phyloP scores from a whole-genome alignment of 1,140 invertebrate species.

The Trypoxylus dichotomus region DNA sequence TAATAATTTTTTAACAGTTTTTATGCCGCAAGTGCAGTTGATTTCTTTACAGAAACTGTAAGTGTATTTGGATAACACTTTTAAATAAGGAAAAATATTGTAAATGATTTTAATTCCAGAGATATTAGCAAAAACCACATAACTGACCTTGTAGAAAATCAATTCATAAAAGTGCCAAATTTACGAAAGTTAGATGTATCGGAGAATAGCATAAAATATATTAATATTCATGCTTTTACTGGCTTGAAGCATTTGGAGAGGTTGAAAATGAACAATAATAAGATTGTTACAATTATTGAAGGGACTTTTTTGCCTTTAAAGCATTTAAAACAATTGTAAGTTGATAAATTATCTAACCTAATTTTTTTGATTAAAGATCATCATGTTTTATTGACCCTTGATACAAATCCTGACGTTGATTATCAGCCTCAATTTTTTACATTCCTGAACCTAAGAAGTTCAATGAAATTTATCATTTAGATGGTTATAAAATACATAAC shows the following conservation, averaged over 20 bases:
- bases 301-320: slow-evolving; percentile 70
- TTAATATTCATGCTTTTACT: slow-evolving; percentile 66
- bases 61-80: slow-evolving; percentile 37
- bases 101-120: slow-evolving; percentile 50
- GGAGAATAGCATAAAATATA: slow-evolving; percentile 63
- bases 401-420: too few species aligned
- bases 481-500: too few species aligned
- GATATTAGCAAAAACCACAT: slow-evolving; percentile 81
- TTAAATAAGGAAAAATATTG: background rate
- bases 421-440: too few species aligned
- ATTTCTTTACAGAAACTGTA: slow-evolving; percentile 52
- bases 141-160: slow-evolving; percentile 68
- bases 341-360: background rate
- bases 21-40: slow-evolving; percentile 49
- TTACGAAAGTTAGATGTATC: slow-evolving; percentile 72
- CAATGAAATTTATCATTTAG: too few species aligned
- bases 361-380: background rate
- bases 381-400: too few species aligned
- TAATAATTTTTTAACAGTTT: slow-evolving; percentile 47
- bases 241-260: slow-evolving; percentile 65
- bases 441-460: too few species aligned
- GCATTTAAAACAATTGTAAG: slow-evolving; percentile 71
- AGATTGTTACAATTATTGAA: slow-evolving; percentile 64
- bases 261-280: slow-evolving; percentile 68
- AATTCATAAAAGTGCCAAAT: slow-evolving; percentile 69